Conservation (phyloP, 2,797 vertebrate species). For the Morelia viridis region DNA sequence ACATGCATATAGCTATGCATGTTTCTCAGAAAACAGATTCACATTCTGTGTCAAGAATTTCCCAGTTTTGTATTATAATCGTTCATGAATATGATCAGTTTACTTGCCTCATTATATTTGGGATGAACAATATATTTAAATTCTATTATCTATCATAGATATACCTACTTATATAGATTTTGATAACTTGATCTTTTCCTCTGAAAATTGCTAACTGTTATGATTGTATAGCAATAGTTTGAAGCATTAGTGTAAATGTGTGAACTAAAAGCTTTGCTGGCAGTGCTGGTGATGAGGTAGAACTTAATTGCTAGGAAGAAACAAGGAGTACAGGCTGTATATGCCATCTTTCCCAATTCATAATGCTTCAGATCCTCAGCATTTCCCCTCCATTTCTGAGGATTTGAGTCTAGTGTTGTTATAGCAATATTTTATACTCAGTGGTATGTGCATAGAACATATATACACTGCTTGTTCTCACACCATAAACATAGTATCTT, state of each 20-base stretch:
- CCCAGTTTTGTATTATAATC: not conserved
- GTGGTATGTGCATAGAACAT: not conserved
- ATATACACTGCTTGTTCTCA: not conserved
- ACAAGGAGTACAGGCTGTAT: not conserved
- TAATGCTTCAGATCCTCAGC: not conserved
- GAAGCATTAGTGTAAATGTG: not conserved
- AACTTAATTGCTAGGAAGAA: not conserved
- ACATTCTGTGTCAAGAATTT: not conserved
- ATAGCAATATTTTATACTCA: not conserved
- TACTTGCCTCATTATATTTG: not conserved
- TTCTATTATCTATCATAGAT: not conserved
- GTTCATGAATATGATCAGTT: not conserved
- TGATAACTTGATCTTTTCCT: not conserved
- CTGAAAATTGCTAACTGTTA: not conserved
- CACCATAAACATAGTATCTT: not conserved
- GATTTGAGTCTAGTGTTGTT: not conserved
- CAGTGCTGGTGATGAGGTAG: not conserved
- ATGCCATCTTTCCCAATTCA: not conserved
- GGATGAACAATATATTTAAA: not conserved
- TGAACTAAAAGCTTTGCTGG: not conserved
- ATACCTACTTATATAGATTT: not conserved
- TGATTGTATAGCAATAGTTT: not conserved
- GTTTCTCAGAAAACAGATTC: not conserved
- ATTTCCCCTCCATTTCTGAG: not conserved
- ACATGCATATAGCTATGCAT: not conserved